Base-by-base conservation (phyloP, 2,797 vertebrate genomes). In the Perodicticus potto region DNA sequence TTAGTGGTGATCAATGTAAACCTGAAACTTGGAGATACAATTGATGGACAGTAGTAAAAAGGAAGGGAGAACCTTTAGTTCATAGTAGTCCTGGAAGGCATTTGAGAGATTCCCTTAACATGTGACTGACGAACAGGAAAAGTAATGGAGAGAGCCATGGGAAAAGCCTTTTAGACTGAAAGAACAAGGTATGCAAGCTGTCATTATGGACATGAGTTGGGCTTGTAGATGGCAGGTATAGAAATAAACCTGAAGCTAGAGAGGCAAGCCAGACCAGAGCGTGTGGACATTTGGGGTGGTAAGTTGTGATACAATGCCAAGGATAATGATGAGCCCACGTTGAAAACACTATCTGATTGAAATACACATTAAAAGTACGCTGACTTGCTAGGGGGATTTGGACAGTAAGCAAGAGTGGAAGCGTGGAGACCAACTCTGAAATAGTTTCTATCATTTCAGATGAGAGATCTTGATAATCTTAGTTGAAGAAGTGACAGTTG, bases 201-300 rank as follows among this genome's bases (percentile, higher is more conserved):
- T 27, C 14, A 84, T 49, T 17, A 61, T 69, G 73, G 67, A 19
- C 5, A 25, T 23, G 14, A 73, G 25, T 13, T 27, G 19, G 55
- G 0, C 0, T 0, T 25, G 11, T 61, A 19, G 57, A 25, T 29
- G 53, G 5, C 27, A 69, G 40, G 2, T 23, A 11, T 25, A 17
- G 2, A 89, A 85, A 27, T 45, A 69, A 89, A 74, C 13, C 29
- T 37, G 69, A 89, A 17, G 14, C 20, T 45, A 16, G 61, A 81
- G 74, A 34, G 10, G 2, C 19, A 45, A 70, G 14, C n/a, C n/a
- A 55, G 55, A 65, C 3, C 7, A 69, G 16, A 70, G 55, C 7
- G 25, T 16, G 27, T 0, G 61, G 17, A 16, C 19, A 25, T 80
- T 29, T 23, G 69, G 49, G 45, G 19, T 27, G 11, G 19, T 34